These are phyloP conservation scores for Acrocephalus arundinaceus DNA, from an alignment of 2,113 vertebrate genomes.

Conservation along the genomic window DNA sequence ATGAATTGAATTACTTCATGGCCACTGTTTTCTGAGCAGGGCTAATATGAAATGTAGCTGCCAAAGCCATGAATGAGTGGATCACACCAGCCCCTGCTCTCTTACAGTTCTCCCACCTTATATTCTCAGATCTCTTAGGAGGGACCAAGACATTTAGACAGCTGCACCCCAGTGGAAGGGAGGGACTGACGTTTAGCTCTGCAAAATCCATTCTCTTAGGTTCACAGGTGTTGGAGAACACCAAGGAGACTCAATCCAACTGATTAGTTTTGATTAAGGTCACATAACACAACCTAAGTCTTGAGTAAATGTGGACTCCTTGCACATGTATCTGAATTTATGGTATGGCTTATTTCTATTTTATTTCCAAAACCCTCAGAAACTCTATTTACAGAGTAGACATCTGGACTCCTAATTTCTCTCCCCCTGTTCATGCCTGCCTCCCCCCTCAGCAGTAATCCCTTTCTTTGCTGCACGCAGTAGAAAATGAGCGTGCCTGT, in stretches of 20 bases:
- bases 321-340: neutral
- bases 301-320: neutral
- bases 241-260: neutral
- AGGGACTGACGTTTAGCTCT: neutral
- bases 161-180: neutral
- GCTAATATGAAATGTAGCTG: neutral
- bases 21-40: neutral
- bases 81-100: neutral
- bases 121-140: neutral
- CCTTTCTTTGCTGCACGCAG: neutral
- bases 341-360: neutral
- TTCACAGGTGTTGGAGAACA: neutral
- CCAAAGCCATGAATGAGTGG: neutral
- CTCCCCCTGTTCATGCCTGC: neutral
- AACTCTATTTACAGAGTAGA: neutral
- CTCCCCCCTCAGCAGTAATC: neutral
- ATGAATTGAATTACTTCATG: neutral
- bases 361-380: neutral
- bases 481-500: neutral
- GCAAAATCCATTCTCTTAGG: neutral
- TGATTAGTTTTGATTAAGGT: neutral
- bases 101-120: neutral
- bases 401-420: constrained; percentile 47
- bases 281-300: neutral
- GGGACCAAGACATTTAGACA: neutral